Evolutionary conservation across 2,888 invertebrate species (phyloP), one percentile per base, ranked within the genome.

Genomic region (Cremastinae sp.): DNA sequence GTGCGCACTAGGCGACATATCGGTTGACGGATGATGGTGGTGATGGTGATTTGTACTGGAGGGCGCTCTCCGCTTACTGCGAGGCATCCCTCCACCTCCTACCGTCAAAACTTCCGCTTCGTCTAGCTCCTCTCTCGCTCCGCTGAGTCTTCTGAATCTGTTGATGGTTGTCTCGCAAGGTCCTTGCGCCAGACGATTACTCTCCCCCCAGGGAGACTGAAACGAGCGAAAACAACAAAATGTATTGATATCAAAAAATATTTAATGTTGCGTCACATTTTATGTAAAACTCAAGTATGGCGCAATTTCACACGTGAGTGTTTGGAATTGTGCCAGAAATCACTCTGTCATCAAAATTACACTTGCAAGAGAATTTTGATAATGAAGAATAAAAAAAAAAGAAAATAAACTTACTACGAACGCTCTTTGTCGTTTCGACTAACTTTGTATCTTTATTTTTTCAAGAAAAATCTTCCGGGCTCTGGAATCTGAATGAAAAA

Each of bases 51-150:
- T 89, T 79, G 89, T 88, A 83, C 84, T 88, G 82, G 89, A 86
- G 86, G 89, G 86, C 82, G 88, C 89, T 89, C 89, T 89, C 84
- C 89, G 88, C 85, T 89, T 89, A 80, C 88, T 86, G 84, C 89
- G 89, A 88, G 89, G 89, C 89, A 89, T 89, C 86, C 89, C 89
- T 88, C 87, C 85, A 79, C 79, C 81, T 80, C 82, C 84, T 83
- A 79, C 73, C 80, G 53, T 74, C 78, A 81, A 79, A 74, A 68
- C 81, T 79, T 79, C 80, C 41, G 74, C 76, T 51, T 54, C 51
- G 74, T 34, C 49, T 54, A 61, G 64, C 38, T 72, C 77, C 51
- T 73, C 68, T 74, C 72, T 65, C 43, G 70, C 64, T 64, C 56
- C 66, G 62, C 75, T 54, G 12, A 45, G 51, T 56, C 74, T 53